A percentile compares a stretch with the other conserved stretches of the same genome.
phyloP scores from a whole-genome alignment of 2,888 invertebrate species.

The Polydrusus pterygomalis region DNA sequence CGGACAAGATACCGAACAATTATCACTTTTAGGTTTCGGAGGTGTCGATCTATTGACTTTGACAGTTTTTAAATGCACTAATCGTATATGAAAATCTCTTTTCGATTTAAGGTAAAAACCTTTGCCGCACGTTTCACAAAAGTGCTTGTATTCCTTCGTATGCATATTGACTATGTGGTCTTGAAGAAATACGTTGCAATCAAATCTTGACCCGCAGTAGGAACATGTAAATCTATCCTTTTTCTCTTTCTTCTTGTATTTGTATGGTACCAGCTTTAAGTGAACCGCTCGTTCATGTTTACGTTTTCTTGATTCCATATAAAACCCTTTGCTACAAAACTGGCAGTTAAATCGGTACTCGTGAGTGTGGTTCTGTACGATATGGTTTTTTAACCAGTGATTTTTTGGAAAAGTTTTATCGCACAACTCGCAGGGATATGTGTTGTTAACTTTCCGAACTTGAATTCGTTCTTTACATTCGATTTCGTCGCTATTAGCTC shows the following conservation, averaged over 20 bases:
- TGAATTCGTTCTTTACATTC: background rate
- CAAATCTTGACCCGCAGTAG: slow-evolving; percentile 37
- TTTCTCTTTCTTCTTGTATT: slow-evolving; percentile 25
- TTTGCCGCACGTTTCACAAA: slow-evolving; percentile 34
- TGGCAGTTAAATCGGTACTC: slow-evolving; percentile 71
- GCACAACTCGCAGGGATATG: slow-evolving; percentile 9
- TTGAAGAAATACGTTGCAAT: slow-evolving; percentile 37
- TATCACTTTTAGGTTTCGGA: background rate
- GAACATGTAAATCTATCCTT: slow-evolving; percentile 24
- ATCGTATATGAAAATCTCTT: background rate
- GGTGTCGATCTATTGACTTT: background rate
- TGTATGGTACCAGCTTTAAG: slow-evolving; percentile 12
- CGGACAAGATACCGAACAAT: slow-evolving; percentile 1
- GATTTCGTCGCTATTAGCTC: background rate
- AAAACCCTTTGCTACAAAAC: slow-evolving; percentile 72
- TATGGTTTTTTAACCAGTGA: slow-evolving; percentile 19
- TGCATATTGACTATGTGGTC: slow-evolving; percentile 26
- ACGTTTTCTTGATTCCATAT: slow-evolving; percentile 8
- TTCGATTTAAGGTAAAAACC: slow-evolving; percentile 23
- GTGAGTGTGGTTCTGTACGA: slow-evolving; percentile 14
- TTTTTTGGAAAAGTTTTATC: slow-evolving; percentile 19
- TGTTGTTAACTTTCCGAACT: background rate
- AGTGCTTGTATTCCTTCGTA: slow-evolving; percentile 46
- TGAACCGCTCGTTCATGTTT: slow-evolving; percentile 19
- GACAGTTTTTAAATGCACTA: slow-evolving; percentile 9